Base-by-base conservation (phyloP, 2,888 invertebrate genomes). In the Galeruca laticollis region DNA sequence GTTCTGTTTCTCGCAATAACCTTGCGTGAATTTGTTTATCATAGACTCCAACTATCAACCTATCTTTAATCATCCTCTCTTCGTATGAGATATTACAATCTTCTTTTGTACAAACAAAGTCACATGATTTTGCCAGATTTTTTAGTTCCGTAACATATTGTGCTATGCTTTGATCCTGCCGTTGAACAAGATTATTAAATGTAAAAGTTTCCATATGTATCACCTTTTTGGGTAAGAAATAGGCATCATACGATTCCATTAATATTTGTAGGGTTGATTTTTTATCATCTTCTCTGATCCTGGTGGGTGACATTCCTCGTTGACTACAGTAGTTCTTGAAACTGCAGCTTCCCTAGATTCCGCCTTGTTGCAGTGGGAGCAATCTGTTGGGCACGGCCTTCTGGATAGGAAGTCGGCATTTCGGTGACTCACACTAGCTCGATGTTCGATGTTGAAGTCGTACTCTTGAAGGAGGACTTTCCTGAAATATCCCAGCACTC, bases 61-160 rank as follows among this genome's bases (percentile, higher is more conserved):
- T 64, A 13, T 64, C 64, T 43, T 57, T 40, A 26, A 64, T 64
- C 64, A 64, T 64, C 18, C 56, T 20, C 20, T 64, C 64, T 47
- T 56, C 57, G 20, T 57, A 64, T 11, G 21, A 21, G 13, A 10
- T 20, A 26, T 20, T 52, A 37, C 64, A 57, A 3, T 43, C 26
- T 9, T 18, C 54, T n/a, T 54, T 63, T 51, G 15, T 11, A 37
- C 54, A 64, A 13, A 31, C 26, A 40, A 64, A 64, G n/a, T 54
- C 21, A 47, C 54, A 64, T n/a, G 13, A 26, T 21, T 21, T 52
- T 54, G 54, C 26, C 13, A 9, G 54, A 1, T 54, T 54, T 26
- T 31, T 54, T 8, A 54, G 31, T 54, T 54, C 54, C 10, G 54
- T 54, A 9, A 54, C 11, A 31, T 31, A 54, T 13, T n/a, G 21